Evolutionary conservation across 2,113 vertebrate species (phyloP).

Genomic region (Murina feae): DNA sequence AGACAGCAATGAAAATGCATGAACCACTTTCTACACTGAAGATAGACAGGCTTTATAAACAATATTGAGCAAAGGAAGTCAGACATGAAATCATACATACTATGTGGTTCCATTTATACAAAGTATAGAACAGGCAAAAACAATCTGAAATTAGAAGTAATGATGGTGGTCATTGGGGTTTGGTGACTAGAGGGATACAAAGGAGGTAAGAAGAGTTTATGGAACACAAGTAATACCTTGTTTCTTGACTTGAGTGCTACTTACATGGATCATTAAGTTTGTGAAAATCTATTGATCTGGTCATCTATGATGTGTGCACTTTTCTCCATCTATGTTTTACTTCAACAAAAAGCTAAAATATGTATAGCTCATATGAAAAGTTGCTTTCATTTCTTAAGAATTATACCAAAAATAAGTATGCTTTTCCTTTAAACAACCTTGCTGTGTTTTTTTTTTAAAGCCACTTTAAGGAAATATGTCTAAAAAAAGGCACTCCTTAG

Average conservation of each 20-base stretch:
- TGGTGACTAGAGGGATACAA: not conserved
- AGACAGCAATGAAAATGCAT: not conserved
- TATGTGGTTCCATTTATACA: not conserved
- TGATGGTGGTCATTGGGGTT: not conserved
- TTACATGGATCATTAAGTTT: not conserved
- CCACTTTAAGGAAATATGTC: conserved; percentile 2
- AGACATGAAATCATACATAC: not conserved
- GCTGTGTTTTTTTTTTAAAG: not conserved
- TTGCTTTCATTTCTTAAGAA: conserved; percentile 25
- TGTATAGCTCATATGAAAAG: not conserved
- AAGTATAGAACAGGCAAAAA: not conserved
- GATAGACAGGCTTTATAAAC: not conserved
- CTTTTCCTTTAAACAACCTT: conserved; percentile 37
- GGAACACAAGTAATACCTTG: not conserved
- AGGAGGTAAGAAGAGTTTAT: not conserved
- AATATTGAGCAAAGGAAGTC: not conserved
- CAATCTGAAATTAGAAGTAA: not conserved
- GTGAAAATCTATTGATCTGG: not conserved
- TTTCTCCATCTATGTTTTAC: not conserved
- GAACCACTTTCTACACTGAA: not conserved
- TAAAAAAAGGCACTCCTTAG: conserved; percentile 28
- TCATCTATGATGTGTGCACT: not conserved
- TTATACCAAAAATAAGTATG: conserved; percentile 17
- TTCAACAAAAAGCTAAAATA: conserved; percentile 25
- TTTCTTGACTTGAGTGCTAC: not conserved